Evolutionary conservation across 2,797 vertebrate species (phyloP).

Genomic region (Cryptoblepharus egeriae): DNA sequence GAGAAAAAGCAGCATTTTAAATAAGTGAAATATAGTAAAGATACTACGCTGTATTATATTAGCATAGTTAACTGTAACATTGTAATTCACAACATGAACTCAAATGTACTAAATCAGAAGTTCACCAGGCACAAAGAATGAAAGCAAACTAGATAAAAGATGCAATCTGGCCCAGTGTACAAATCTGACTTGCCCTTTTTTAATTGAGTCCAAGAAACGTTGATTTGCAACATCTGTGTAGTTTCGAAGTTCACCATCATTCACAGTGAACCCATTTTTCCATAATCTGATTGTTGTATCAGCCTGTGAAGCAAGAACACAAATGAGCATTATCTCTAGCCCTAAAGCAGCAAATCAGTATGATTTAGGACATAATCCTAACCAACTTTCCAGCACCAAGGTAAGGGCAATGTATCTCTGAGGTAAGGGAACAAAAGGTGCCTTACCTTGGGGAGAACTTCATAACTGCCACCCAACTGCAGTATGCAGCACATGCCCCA

Average conservation of each 20-base stretch:
- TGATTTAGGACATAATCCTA: no score
- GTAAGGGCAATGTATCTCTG: no score
- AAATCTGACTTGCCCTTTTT: conserved; percentile 84
- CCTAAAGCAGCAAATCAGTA: no score
- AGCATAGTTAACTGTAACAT: background rate
- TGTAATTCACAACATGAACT: background rate
- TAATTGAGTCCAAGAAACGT: conserved; percentile 92
- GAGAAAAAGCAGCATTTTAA: background rate
- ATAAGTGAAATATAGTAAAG: background rate
- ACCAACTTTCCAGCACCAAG: no score
- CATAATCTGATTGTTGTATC: conserved; percentile 94
- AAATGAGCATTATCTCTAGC: conserved; percentile 9
- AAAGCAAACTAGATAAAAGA: background rate
- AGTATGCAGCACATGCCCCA: no score
- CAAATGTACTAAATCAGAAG: background rate
- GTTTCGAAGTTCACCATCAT: conserved; percentile 89
- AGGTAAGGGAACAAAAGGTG: no score
- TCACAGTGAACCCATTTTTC: conserved; percentile 96
- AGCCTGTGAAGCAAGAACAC: conserved; percentile 77
- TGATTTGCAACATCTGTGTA: conserved; percentile 88
- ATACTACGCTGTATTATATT: background rate
- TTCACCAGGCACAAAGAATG: background rate
- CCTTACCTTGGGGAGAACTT: no score
- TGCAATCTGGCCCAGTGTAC: conserved; percentile 19
- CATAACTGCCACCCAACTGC: no score